Evolutionary conservation across 2,888 invertebrate species (phyloP), one percentile per base, ranked within the genome.

Genomic region (Scelioninae gen. 2): DNA sequence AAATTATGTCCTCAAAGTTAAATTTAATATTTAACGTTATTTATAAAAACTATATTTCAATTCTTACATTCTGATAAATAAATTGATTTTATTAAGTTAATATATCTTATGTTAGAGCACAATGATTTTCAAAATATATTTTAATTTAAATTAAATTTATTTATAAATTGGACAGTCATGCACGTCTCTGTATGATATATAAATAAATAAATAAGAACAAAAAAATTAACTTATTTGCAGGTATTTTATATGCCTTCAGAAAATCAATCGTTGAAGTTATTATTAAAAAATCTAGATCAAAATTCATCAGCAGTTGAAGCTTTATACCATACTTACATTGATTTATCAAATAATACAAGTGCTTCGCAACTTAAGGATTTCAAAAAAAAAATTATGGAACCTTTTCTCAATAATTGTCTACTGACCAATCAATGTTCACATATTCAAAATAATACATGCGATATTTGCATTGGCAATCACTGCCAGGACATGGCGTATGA

Each of bases 191-290:
- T n/a, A n/a, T n/a, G n/a, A n/a, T n/a, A n/a, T n/a, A n/a, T n/a
- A n/a, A n/a, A n/a, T n/a, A n/a, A n/a, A 25, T 25, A 3, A 25
- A 25, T 25, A 25, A 25, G 25, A 25, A 25, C 25, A 25, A 25
- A 25, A 25, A 4, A 25, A 4, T 25, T 25, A 25, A 4, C 6
- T 4, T 25, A 25, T 25, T 61, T 74, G 31, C 55, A 81, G 82
- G 79, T 80, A 46, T 53, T 78, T 80, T 74, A 76, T 73, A 81
- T 78, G 79, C 75, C 78, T 58, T 74, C 78, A 60, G 64, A 76
- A 46, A 70, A 48, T 13, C 48, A 48, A 6, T 35, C 79, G 25
- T 28, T 72, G 37, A 78, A 77, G 57, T 74, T 76, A 31, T 43
- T 79, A 10, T 48, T 80, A 28, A 77, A 74, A 63, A 79, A 80